Evolutionary conservation across 2,888 invertebrate genomes (phyloP), one percentile per base, ranked within the genome.

Genomic region (Athalia cordata): DNA sequence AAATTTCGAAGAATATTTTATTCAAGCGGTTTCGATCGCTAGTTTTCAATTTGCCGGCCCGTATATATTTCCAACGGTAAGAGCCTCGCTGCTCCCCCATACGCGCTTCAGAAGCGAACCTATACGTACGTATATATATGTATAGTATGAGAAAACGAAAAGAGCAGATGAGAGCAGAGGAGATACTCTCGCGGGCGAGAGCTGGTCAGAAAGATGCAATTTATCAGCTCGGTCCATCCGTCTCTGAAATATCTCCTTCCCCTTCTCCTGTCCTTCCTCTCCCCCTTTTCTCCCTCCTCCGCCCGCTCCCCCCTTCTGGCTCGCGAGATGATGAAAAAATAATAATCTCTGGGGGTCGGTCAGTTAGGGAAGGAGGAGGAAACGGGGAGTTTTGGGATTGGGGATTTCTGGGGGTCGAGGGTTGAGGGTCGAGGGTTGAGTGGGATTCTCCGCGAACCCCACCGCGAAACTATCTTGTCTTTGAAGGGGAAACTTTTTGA

Each of bases 31-130:
- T 75, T 85, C 87, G 88, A 89, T 89, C 87, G 88, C 87, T 87
- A 89, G 87, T 89, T 89, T 89, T 89, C 89, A 89, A 89, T 89
- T 89, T 89, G 88, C 87, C 87, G 84, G 86, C 85, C 86, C 89
- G 88, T 89, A 89, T 89, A 89, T 88, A 88, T 89, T 87, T 87
- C 85, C 86, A 80, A 77, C 64, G 81, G 67, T 59, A 59, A 72
- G 47, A 57, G 59, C 72, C 13, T 47, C 45, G 43, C 72, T 47
- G 62, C 45, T 62, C 64, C 29, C 5, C n/a, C 4, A 49, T 2
- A 29, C 29, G 2, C 72, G 59, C 72, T 45, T 45, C 45, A 13
- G 72, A 47, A 72, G 59, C 72, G 72, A 75, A 61, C 61, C 64
- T 29, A 29, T 11, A 8, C n/a, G 15, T 29, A n/a, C n/a, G n/a